Evolutionary conservation across 2,113 vertebrate genomes (phyloP).

Genomic region (Alethe castanea): DNA sequence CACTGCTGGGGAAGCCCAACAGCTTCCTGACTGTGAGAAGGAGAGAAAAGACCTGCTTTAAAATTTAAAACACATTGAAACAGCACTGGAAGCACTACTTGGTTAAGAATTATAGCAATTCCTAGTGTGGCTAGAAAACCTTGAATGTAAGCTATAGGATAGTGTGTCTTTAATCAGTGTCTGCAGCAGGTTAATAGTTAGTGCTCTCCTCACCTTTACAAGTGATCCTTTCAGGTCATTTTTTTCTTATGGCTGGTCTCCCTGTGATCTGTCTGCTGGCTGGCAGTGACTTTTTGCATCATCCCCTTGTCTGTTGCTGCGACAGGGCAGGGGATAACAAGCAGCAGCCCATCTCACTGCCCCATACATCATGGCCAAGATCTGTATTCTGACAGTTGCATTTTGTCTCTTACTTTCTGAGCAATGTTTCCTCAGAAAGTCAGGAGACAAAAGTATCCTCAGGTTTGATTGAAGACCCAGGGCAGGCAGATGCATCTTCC

Average conservation of each 20-base stretch:
- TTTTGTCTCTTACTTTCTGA: conserved; percentile 71
- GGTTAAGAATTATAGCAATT: neutral
- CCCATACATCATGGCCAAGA: conserved; percentile 70
- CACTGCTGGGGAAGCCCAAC: neutral
- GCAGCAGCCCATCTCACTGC: conserved; percentile 66
- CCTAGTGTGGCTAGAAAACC: neutral
- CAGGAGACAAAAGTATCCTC: conserved; percentile 49
- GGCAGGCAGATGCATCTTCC: conserved; percentile 64
- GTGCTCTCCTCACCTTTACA: conserved; percentile 33
- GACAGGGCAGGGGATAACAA: conserved; percentile 74
- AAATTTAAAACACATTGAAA: conserved; percentile 6
- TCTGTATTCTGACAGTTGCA: conserved; percentile 74
- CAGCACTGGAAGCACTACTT: neutral
- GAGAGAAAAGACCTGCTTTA: neutral
- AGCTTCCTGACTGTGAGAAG: neutral
- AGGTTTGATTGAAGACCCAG: conserved; percentile 70
- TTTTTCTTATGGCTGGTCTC: conserved; percentile 16
- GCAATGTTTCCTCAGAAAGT: conserved; percentile 54
- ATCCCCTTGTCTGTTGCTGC: conserved; percentile 43
- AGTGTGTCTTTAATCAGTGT: conserved; percentile 32
- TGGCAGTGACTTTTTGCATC: neutral
- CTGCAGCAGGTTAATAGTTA: conserved; percentile 32
- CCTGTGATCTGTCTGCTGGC: neutral
- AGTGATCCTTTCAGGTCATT: conserved; percentile 20
- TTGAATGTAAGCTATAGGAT: neutral